Evolutionary conservation across 37 sponge, comb jelly and placozoan species (phyloP), one percentile per base, ranked within the genome.

Genomic region (Ephydatia muelleri): DNA sequence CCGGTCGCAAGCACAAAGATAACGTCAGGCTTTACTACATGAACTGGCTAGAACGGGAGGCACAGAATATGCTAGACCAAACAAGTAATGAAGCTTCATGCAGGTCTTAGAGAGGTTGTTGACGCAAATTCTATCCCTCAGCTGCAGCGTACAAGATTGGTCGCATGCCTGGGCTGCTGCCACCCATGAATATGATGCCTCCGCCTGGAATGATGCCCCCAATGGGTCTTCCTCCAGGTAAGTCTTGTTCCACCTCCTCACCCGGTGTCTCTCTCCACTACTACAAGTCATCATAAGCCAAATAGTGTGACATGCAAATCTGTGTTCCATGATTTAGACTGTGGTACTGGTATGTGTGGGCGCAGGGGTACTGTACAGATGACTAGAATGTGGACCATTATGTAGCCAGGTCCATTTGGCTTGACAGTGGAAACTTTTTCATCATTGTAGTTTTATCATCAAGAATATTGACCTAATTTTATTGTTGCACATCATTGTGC

Each of bases 1-100:
- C 84, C 38, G 99, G 99, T 32, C 83, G 99, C 31, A 98, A 95
- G 65, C 99, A 98, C 89, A 96, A 93, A 78, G 99, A 98, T 2
- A 77, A 88, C 5, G 99, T 98, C 73, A 91, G 96, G 33, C 83
- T 91, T 37, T 98, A 96, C 84, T 98, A 98, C 82, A 90, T 92
- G 78, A 94, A 88, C 66, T 98, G 99, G 99, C 75, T 98, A 72
- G 96, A 98, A 79, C 93, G 91, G 39, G 95, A 98, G 65, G 96
- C 99, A 30, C 97, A 97, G 74, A 87, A 91, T 73, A 89, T 98
- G 81, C 94, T 96, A 28, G 85, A 83, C 26, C 89, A 88, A 79
- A 91, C 89, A 47, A 74, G 87, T 83, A 69, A 68, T 12, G 29
- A 11, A 68, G 19, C 66, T 73, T 23, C 75, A 33, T 31, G 34